Evolutionary conservation across 2,797 vertebrate species (phyloP).

Genomic region (Eospalax fontanierii): DNA sequence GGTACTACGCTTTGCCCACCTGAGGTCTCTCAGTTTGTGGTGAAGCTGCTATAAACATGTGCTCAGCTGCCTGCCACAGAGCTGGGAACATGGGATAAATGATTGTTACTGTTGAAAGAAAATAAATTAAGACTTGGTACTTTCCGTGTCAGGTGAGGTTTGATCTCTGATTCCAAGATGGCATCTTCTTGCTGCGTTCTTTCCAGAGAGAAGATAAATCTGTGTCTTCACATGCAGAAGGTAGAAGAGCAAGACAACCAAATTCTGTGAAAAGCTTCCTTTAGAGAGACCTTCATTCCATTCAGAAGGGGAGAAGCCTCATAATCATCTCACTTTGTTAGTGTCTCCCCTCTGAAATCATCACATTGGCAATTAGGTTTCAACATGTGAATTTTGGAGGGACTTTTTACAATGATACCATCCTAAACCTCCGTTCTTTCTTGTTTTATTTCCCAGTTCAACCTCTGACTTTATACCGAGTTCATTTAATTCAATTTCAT

Average conservation of each 20-base stretch:
- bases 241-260: not conserved
- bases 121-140: not conserved
- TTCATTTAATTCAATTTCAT: not conserved
- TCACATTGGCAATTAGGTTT: not conserved
- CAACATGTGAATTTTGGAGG: not conserved
- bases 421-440: not conserved
- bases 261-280: not conserved
- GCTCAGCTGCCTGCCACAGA: not conserved
- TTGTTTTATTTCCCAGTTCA: not conserved
- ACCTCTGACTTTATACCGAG: not conserved
- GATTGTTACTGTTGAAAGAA: not conserved
- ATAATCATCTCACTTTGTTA: not conserved
- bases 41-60: not conserved
- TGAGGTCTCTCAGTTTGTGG: not conserved
- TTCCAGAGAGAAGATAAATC: not conserved
- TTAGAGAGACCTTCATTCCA: not conserved
- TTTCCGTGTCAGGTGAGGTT: not conserved
- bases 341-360: not conserved
- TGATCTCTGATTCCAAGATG: not conserved
- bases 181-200: not conserved
- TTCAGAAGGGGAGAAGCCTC: not conserved
- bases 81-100: no score
- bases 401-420: not conserved
- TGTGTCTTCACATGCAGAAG: not conserved
- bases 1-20: not conserved